Conservation (phyloP, 37 sponge, comb jelly and placozoan species). For the Eunapius fragilis region DNA sequence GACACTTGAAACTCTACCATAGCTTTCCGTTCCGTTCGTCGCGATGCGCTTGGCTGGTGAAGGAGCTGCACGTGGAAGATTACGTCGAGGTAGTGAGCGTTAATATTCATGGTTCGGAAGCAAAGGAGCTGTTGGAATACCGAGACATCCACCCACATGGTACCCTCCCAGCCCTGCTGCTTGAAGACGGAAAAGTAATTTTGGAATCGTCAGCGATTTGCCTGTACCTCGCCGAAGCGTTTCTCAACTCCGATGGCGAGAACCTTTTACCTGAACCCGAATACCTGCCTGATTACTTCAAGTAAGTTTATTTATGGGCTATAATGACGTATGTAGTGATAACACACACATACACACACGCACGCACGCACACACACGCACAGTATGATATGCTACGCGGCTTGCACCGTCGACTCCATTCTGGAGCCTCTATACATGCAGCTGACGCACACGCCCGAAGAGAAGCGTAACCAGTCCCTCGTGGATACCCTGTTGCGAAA, state of each 20-base stretch:
- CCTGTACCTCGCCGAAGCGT: conserved; percentile 58
- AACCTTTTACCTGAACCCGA: conserved; percentile 41
- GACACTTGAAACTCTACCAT: conserved; percentile 60
- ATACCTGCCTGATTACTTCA: conserved; percentile 48
- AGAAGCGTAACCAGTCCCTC: conserved; percentile 51
- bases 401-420: conserved; percentile 55
- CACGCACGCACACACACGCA: conserved; percentile 27
- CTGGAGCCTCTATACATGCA: conserved; percentile 81
- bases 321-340: background rate
- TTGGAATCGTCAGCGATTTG: conserved; percentile 70
- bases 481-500: conserved; percentile 56
- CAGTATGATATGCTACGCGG: conserved; percentile 64
- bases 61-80: conserved; percentile 27
- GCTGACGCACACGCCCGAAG: conserved; percentile 67
- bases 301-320: conserved; percentile 14
- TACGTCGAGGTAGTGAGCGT: conserved; percentile 34
- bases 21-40: conserved; percentile 74
- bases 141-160: conserved; percentile 70
- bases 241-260: conserved; percentile 7
- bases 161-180: conserved; percentile 55
- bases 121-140: conserved; percentile 44
- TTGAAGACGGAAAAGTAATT: conserved; percentile 56
- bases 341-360: conserved; percentile 26
- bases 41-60: conserved; percentile 68
- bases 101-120: conserved; percentile 52